Percentiles rank a stretch among this genome's conserved stretches.
These are phyloP conservation scores for Halcyon malimbica DNA, from an alignment of 2,113 vertebrate species.

Conservation along the genomic window DNA sequence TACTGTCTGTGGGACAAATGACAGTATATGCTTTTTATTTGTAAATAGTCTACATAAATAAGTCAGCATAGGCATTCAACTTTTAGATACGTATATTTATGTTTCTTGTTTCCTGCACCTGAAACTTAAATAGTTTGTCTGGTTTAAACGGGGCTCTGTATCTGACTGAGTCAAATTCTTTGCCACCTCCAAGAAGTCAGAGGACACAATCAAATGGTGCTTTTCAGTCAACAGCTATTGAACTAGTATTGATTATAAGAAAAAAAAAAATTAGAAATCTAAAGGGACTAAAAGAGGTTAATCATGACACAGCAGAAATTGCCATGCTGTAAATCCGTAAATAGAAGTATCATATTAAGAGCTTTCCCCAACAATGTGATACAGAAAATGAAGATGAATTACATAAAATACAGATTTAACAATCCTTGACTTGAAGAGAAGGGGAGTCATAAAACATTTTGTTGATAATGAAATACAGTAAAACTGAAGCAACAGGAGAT, in stretches of 20 bases:
- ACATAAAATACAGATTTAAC: not conserved
- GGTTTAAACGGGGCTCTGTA: not conserved
- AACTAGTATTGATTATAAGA: not conserved
- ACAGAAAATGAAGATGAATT: not conserved
- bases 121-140: not conserved
- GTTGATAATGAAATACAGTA: not conserved
- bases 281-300: not conserved
- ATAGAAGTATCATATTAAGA: not conserved
- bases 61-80: not conserved
- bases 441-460: not conserved
- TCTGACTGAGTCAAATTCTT: not conserved
- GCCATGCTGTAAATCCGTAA: not conserved
- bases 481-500: not conserved
- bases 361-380: not conserved
- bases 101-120: not conserved
- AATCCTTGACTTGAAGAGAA: not conserved
- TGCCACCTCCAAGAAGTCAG: not conserved
- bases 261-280: not conserved
- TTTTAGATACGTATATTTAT: not conserved
- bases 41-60: not conserved
- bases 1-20: not conserved
- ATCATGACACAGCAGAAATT: not conserved
- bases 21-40: not conserved
- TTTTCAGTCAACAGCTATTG: not conserved
- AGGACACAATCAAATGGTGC: not conserved